Percentiles rank a stretch among this genome's conserved stretches.
phyloP scores from a whole-genome alignment of 2,797 vertebrate species.

The Periparus ater region DNA sequence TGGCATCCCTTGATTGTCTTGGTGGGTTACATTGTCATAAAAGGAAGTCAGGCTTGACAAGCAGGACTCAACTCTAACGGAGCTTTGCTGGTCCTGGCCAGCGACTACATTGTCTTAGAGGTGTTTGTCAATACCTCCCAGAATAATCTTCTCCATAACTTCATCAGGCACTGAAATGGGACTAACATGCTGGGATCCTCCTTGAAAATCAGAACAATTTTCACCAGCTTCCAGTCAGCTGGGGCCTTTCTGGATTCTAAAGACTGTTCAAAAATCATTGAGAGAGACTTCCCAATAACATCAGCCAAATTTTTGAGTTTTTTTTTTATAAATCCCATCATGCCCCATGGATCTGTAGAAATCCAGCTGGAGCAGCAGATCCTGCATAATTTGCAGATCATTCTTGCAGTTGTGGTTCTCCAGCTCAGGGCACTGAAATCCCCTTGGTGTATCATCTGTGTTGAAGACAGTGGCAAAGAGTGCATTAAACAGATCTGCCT shows the following conservation, averaged over 20 bases:
- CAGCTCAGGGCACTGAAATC: neutral
- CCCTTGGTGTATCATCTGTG: neutral
- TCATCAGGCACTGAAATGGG: neutral
- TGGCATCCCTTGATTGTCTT: neutral
- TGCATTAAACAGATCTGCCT: neutral
- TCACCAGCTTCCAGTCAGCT: neutral
- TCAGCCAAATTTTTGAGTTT: neutral
- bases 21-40: neutral
- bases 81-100: neutral
- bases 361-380: neutral
- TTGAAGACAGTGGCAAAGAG: neutral
- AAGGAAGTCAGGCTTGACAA: neutral
- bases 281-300: neutral
- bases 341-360: neutral
- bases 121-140: neutral
- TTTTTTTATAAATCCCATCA: neutral
- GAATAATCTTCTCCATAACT: neutral
- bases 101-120: neutral
- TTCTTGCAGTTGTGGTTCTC: rapidly evolving
- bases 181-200: neutral
- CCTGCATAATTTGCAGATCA: neutral
- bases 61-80: neutral
- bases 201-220: neutral
- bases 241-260: neutral
- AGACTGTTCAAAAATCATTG: neutral